Base-by-base conservation (phyloP, 53 echinoderm and acorn worm species). In the Echinometra lucunter region DNA sequence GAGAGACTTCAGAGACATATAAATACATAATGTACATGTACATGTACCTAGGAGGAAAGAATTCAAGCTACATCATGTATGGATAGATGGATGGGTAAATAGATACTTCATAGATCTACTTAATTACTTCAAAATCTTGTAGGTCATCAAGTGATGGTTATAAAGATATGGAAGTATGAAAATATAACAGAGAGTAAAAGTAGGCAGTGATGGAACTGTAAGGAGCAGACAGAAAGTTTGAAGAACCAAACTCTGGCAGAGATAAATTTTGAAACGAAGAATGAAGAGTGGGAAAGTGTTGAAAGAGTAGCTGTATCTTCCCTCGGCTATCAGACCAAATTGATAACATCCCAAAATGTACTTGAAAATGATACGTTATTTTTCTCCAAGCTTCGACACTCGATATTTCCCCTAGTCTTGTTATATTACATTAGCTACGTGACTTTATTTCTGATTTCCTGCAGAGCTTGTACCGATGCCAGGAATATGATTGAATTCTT, bases 401-500 rank as follows among this genome's bases (percentile, higher is more conserved):
- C 30, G 69, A 69, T 69, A 69, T 69, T 69, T 69, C 69, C 69
- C 34, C 11, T 69, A 10, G 69, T 69, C 69, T n/a, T 69, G 34
- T 69, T 69, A 69, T n/a, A n/a, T 69, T 34, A 69, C 69, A 34
- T 69, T 69, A 34, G 69, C 30, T 34, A 69, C 69, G 69, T 69
- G 69, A 69, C 69, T 69, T 69, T 34, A 69, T 32, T 34, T 69
- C 34, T 32, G 34, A 69, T 69, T 69, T 69, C 69, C 69, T 69
- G 69, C 32, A 4, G 34, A 28, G 69, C 69, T 32, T 15, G 32
- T 32, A 11, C 2, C 1, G 28, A 69, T 69, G 69, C 69, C 69
- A 69, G 28, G 69, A 69, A 69, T 69, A 69, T 69, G 12, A 69
- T 69, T 32, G 69, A 69, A 69, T 69, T 69, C 69, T 34, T 69